Evolutionary conservation across 2,888 invertebrate genomes (phyloP).

Genomic region (Rhabditophanes sp.): DNA sequence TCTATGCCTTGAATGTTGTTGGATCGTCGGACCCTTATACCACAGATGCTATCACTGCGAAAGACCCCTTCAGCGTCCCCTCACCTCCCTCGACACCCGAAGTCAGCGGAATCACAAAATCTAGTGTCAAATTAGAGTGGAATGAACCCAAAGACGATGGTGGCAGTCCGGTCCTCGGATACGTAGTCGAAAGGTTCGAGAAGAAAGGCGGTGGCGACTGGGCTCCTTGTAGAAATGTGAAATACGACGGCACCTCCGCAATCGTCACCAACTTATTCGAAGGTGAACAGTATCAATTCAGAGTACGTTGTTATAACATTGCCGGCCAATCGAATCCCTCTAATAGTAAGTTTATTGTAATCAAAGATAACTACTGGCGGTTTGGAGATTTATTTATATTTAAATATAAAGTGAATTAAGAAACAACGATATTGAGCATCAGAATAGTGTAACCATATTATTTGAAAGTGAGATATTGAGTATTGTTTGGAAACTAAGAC

Average conservation of each 20-base stretch:
- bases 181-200: slow-evolving; percentile 43
- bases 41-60: slow-evolving; percentile 62
- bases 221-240: slow-evolving; percentile 45
- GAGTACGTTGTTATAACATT: slow-evolving; percentile 76
- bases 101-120: slow-evolving; percentile 79
- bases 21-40: slow-evolving; percentile 84
- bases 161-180: slow-evolving; percentile 62
- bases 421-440: no score
- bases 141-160: slow-evolving; percentile 68
- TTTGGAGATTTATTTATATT: no score
- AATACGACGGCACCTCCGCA: slow-evolving; percentile 60
- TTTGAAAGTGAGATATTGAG: no score
- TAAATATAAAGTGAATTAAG: no score
- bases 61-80: slow-evolving; percentile 86
- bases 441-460: no score
- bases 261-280: slow-evolving; percentile 73
- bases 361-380: no score
- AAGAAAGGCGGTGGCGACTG: slow-evolving; percentile 44
- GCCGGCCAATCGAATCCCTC: slow-evolving; percentile 79
- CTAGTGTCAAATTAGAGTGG: slow-evolving; percentile 82
- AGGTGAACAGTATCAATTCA: slow-evolving; percentile 80
- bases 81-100: slow-evolving; percentile 79
- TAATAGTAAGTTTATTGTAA: no score
- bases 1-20: slow-evolving; percentile 87
- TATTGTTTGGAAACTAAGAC: no score